A percentile compares a stretch with the other conserved stretches of the same genome.
phyloP scores from a whole-genome alignment of 2,888 invertebrate species.

The Thereva nobilitata region DNA sequence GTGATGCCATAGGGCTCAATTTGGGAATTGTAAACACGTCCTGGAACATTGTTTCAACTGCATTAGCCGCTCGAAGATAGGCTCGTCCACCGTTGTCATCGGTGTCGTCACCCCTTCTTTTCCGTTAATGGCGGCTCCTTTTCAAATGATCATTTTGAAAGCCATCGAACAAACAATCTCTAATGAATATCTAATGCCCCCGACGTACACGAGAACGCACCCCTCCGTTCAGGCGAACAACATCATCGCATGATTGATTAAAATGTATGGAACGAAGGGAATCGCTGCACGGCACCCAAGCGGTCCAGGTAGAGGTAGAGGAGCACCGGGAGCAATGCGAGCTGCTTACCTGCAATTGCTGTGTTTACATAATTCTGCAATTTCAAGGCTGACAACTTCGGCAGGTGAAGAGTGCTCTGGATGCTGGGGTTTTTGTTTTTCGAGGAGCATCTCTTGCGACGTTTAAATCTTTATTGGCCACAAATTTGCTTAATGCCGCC shows the following conservation, averaged over 20 bases:
- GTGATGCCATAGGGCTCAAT: no score
- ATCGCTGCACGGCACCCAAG: no score
- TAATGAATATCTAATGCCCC: conserved; percentile 10
- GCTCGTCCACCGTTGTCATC: background rate
- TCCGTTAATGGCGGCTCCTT: background rate
- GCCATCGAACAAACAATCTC: conserved; percentile 4
- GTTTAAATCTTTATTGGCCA: no score
- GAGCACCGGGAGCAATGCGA: no score
- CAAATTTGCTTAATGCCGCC: no score
- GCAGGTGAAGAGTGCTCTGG: no score
- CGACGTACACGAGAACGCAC: background rate
- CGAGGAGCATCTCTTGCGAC: no score
- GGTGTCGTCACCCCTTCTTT: conserved; percentile 4
- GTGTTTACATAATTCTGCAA: no score
- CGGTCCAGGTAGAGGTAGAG: no score
- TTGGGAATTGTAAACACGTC: background rate
- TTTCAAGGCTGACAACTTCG: no score
- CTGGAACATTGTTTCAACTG: background rate
- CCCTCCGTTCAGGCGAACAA: background rate
- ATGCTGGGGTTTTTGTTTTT: no score
- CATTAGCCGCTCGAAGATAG: background rate
- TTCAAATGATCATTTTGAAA: conserved; percentile 6
- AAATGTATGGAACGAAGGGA: background rate
- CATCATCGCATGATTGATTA: background rate
- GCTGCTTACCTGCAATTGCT: no score